These are phyloP conservation scores for Sapajus apella DNA, from an alignment of 2,113 vertebrate genomes.

Conservation along the genomic window DNA sequence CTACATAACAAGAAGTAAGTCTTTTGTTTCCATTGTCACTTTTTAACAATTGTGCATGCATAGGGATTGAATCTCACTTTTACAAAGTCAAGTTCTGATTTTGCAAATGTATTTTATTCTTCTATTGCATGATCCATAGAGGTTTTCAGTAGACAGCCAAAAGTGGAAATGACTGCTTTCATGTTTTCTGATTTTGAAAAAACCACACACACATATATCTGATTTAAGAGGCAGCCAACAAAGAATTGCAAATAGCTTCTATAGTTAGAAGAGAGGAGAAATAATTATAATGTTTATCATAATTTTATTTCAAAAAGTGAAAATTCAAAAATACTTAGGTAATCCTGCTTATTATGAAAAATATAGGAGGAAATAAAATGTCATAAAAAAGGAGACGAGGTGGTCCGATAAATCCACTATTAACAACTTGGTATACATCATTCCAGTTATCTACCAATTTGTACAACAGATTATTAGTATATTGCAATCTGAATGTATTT, in stretches of 20 bases:
- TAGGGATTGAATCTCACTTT: conserved; percentile 1
- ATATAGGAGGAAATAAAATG: background rate
- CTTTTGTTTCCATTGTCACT: background rate
- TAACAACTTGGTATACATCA: background rate
- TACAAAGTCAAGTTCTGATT: conserved; percentile 41
- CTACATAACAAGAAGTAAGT: background rate
- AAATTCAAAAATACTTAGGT: background rate
- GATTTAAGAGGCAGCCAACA: background rate
- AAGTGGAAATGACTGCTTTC: conserved; percentile 17
- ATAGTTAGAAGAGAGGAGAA: background rate
- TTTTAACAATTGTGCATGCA: background rate
- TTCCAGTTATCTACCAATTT: background rate
- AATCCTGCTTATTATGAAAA: background rate
- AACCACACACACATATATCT: background rate
- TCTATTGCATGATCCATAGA: background rate
- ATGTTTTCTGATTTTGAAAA: conserved; percentile 30
- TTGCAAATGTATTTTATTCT: background rate
- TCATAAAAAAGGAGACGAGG: background rate
- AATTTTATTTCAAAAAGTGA: background rate
- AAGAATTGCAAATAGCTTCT: conserved; percentile 24
- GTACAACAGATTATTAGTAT: background rate
- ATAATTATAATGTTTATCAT: background rate
- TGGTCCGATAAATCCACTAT: background rate
- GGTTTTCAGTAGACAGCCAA: conserved; percentile 17
- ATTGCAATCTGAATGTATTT: background rate